Evolutionary conservation across 2,113 vertebrate species (phyloP), one percentile per base, ranked within the genome.

Genomic region (Proteles cristata): DNA sequence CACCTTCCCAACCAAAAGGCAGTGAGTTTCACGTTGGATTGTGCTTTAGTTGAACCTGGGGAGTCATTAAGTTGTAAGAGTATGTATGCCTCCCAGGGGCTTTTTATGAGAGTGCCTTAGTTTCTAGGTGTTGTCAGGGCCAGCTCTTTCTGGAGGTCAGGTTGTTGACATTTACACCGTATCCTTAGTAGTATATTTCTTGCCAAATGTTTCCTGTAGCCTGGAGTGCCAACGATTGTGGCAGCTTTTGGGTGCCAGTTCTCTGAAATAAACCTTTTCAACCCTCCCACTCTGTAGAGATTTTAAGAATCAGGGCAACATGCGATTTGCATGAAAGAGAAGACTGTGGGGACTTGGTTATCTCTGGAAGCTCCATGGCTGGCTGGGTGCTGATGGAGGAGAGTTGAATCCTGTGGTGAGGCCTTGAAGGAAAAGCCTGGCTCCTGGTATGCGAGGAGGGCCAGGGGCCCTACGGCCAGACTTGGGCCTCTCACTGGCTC

Each of bases 251-350:
- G 39, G n/a, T 71, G 66, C 79, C 77, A 94, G 2, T 94, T 94
- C 93, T 95, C 96, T 84, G 87, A 92, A 89, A 96, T 92, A 93
- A 94, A 65, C 23, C 68, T 79, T 66, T 88, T 65, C 74, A 80
- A 3, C 33, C 65, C 33, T 66, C 96, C 89, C 48, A 92, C 82
- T 89, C 90, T 25, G 14, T 14, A 53, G 68, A 89, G 84, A 77
- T 91, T 96, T 90, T 93, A 81, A 81, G 94, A 96, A 93, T 93
- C 73, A n/a, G 45, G 88, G 88, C 81, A 91, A n/a, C 73, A 21
- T 80, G 74, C 39, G 19, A 2, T 94, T 58, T 71, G 94, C 86
- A 69, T 86, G 91, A 45, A 73, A 74, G 95, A 43, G 65, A 53
- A n/a, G 45, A 11, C 71, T 68, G 26, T 11, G 2, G 76, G 84